Base-by-base conservation (phyloP, 2,888 invertebrate genomes). In the Dryocosmus kuriphilus region DNA sequence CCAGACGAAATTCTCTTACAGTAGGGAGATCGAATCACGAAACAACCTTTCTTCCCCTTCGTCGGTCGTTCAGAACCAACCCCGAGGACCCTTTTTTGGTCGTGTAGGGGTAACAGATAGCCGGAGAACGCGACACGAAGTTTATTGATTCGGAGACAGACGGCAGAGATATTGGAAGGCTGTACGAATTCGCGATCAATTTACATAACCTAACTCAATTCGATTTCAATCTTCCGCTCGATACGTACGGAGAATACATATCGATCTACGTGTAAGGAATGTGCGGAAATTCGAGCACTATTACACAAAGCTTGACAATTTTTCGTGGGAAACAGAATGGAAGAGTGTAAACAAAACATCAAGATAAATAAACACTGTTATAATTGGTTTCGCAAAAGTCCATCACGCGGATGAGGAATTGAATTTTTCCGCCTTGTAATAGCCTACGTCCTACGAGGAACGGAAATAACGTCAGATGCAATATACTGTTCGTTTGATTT, bases 191-290 rank as follows among this genome's bases (percentile, higher is more conserved):
- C 81, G 81, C 74, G 83, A 84, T 81, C 85, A 86, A 84, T 86
- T 86, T 86, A 84, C 85, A 86, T 86, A 86, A 86, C 83, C 83
- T 85, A 85, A 86, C 85, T 85, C 85, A 83, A 86, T 86, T 85
- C 84, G 85, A 84, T 84, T 85, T 83, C 84, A 83, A 82, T 85
- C 84, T 84, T 83, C 78, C 80, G 80, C 80, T 79, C 80, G 77
- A 83, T 82, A 82, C 82, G 77, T 51, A 71, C 71, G 51, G 30
- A 51, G 71, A 71, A 71, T 71, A 71, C 71, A 71, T 71, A 71
- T 71, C 71, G 71, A 71, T 71, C 71, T 71, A 71, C 71, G 71
- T 71, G 71, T 71, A 71, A 71, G 71, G 71, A 71, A 71, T 71
- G 71, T 71, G 71, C 71, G 71, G 71, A 32, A 71, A 71, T 71